Percentiles rank a stretch among this genome's conserved stretches.
Conservation (phyloP, 1,140 invertebrate genomes). For the Phenacoccus solenopsis region DNA sequence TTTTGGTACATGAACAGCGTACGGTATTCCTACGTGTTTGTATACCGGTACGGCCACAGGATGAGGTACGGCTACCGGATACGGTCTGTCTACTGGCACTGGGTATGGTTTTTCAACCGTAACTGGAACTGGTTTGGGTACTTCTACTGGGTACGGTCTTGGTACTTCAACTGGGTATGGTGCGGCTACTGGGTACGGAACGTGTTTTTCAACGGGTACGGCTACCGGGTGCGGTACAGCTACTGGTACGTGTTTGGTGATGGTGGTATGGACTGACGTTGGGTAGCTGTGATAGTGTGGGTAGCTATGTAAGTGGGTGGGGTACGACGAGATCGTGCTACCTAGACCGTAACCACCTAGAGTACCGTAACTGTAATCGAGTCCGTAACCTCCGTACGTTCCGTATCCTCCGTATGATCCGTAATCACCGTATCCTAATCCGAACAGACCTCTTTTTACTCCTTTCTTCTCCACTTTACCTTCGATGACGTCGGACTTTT, state of each 20-base stretch:
- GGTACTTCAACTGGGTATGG: conserved; percentile 28
- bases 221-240: conserved; percentile 26
- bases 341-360: conserved; percentile 21
- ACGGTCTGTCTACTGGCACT: conserved; percentile 25
- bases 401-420: neutral
- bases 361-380: no score
- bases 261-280: conserved; percentile 22
- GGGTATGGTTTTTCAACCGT: conserved; percentile 25
- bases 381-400: neutral
- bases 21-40: conserved; percentile 20
- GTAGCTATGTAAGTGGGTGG: neutral
- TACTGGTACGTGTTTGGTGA: conserved; percentile 22
- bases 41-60: conserved; percentile 21
- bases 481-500: conserved; percentile 13
- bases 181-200: conserved; percentile 25
- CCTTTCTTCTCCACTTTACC: neutral
- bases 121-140: conserved; percentile 26
- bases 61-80: conserved; percentile 24
- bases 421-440: conserved; percentile 17
- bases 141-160: conserved; percentile 26
- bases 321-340: neutral
- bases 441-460: conserved; percentile 1
- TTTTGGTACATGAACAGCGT: neutral
- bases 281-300: neutral
- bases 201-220: conserved; percentile 26